Base-by-base conservation (phyloP, 2,888 invertebrate genomes). In the Aproaerema taeniolella region DNA sequence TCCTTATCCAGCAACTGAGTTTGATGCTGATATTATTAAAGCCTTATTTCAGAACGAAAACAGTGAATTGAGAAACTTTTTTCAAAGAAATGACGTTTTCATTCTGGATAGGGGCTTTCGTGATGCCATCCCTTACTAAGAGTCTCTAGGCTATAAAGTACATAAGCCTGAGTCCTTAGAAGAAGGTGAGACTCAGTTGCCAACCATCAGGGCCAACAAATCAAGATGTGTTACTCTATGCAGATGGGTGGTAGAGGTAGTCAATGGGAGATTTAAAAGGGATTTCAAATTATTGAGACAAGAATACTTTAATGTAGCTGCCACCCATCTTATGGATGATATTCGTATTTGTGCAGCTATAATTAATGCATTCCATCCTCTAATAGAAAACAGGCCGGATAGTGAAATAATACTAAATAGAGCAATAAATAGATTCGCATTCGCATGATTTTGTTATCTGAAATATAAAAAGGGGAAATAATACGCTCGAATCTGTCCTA, bases 131-230 rank as follows among this genome's bases (percentile, higher is more conserved):
- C 9, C 14, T 4, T 9, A 11, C 9, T 16, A 33, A 12, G 15
- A 16, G 2, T 17, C 28, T 13, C 15, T 29, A 2, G 16, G 29
- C 11, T 28, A 36, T 29, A 14, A 6, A 4, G 17, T 32, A 17
- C 17, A 17, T 32, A 32, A 32, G 17, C 32, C 32, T 4, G 14
- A 17, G 8, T 32, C 32, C 2, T 25, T 25, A 7, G 10, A 34
- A 25, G 24, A 13, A n/a, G 34, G 39, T 31, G 43, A 42, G 25
- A 43, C 37, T 12, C 45, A 45, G 30, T 39, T 45, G 14, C 29
- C 36, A n/a, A 47, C 45, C 10, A 26, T 24, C 28, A 29, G 37
- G 16, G 41, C 42, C 13, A 39, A 43, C 28, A 40, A 43, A 35
- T 46, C 42, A 24, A 30, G 43, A 36, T 32, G 31, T 17, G 42